These are phyloP conservation scores for Pygmarrhopalites habei DNA, from an alignment of 1,140 invertebrate genomes.

Conservation along the genomic window DNA sequence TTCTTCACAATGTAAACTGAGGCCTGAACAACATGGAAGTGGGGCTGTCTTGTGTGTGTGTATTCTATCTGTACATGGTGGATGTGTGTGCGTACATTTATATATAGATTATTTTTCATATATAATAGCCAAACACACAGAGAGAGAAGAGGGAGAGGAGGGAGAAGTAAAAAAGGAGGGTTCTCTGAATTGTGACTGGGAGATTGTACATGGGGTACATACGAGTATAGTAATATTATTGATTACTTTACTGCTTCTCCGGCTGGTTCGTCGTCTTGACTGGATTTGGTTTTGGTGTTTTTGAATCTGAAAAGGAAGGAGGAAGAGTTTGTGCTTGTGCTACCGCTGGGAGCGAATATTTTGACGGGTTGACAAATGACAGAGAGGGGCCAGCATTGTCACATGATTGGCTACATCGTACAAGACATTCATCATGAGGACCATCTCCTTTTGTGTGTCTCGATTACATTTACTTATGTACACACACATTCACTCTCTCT, in stretches of 20 bases:
- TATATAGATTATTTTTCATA: too few species aligned
- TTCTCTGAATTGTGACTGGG: too few species aligned
- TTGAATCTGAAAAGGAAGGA: slow-evolving; percentile 26
- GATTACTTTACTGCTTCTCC: not conserved
- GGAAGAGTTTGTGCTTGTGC: slow-evolving; percentile 5
- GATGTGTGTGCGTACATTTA: too few species aligned
- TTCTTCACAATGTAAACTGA: not conserved
- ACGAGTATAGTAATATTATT: slow-evolving; percentile 1
- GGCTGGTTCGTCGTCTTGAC: not conserved
- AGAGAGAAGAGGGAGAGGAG: too few species aligned
- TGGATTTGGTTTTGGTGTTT: slow-evolving; percentile 16
- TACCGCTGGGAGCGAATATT: slow-evolving; percentile 22
- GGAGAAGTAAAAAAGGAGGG: too few species aligned
- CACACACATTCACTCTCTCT: not conserved
- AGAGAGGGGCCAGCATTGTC: slow-evolving; percentile 38
- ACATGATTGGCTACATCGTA: slow-evolving; percentile 40
- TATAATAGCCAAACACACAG: too few species aligned
- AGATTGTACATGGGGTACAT: too few species aligned
- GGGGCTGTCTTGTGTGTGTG: not conserved
- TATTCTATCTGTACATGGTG: not conserved
- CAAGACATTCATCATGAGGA: slow-evolving; percentile 39
- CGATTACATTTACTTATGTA: slow-evolving; percentile 29
- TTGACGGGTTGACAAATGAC: slow-evolving; percentile 40
- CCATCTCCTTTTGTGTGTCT: slow-evolving; percentile 37
- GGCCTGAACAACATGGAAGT: not conserved